Conservation (phyloP, 2,888 invertebrate species). For the Chorisops tibialis region DNA sequence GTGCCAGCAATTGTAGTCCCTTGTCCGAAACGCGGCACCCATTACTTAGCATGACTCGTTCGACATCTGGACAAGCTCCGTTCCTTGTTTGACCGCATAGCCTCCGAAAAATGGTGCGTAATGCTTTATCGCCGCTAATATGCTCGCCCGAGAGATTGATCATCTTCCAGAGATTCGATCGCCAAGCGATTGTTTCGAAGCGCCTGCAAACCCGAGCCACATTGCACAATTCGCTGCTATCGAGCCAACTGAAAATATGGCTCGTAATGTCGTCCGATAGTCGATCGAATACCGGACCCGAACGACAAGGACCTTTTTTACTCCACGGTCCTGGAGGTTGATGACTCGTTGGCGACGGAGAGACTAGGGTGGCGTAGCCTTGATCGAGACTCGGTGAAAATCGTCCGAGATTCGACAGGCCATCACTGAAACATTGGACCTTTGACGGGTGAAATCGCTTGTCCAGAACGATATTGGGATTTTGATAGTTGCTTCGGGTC, state of each 20-base stretch:
- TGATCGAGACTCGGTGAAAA: conserved; percentile 71
- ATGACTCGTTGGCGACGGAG: conserved; percentile 54
- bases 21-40: conserved; percentile 73
- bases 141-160: conserved; percentile 61
- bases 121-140: conserved; percentile 62
- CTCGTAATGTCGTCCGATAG: conserved; percentile 67
- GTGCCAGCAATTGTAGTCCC: conserved; percentile 70
- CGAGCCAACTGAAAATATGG: conserved; percentile 67
- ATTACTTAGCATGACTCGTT: conserved; percentile 64
- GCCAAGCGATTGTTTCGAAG: conserved; percentile 76
- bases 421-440: conserved; percentile 48
- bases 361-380: conserved; percentile 75
- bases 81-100: conserved; percentile 65
- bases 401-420: conserved; percentile 51
- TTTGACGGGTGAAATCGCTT: conserved; percentile 47
- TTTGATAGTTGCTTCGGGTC: conserved; percentile 15
- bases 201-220: conserved; percentile 73
- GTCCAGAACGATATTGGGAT: conserved; percentile 35
- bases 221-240: conserved; percentile 68
- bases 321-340: conserved; percentile 47
- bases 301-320: conserved; percentile 48
- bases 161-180: conserved; percentile 69
- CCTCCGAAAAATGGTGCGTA: conserved; percentile 61
- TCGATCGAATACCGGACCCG: conserved; percentile 58
- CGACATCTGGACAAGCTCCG: conserved; percentile 65